phyloP scores from a whole-genome alignment of 2,888 invertebrate genomes.

The Troides oblongomaculatus region DNA sequence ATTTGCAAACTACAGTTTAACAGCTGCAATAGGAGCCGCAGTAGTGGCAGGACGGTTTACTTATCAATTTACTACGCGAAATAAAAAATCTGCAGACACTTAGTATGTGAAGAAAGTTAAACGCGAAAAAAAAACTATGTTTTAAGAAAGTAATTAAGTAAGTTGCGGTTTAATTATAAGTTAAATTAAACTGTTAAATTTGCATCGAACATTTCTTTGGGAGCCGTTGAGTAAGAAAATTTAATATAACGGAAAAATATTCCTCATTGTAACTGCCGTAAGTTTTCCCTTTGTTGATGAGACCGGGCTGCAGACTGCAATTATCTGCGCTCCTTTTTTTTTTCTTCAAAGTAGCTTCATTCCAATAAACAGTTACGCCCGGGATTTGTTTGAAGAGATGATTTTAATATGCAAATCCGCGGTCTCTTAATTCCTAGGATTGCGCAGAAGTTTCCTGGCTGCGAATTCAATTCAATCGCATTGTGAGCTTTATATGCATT shows the following conservation, averaged over 20 bases:
- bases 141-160: background rate
- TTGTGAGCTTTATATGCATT: background rate
- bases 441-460: background rate
- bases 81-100: too few species aligned
- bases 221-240: constrained; percentile 19
- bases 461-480: background rate
- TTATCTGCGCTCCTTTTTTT: constrained; percentile 18
- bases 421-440: constrained; percentile 2
- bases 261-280: constrained; percentile 17
- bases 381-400: constrained; percentile 11
- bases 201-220: constrained; percentile 3
- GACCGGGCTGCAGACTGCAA: constrained; percentile 21
- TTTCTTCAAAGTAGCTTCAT: constrained; percentile 20
- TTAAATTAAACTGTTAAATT: background rate
- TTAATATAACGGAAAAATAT: constrained; percentile 19
- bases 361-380: constrained; percentile 23
- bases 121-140: too few species aligned
- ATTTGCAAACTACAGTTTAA: too few species aligned
- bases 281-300: constrained; percentile 25
- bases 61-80: too few species aligned
- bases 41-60: too few species aligned
- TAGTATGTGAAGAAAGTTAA: too few species aligned
- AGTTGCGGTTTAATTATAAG: constrained; percentile 14
- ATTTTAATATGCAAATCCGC: constrained; percentile 13
- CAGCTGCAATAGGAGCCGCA: too few species aligned